These are phyloP conservation scores for Allophyes oxyacanthae DNA, from an alignment of 2,888 invertebrate species.

Conservation along the genomic window DNA sequence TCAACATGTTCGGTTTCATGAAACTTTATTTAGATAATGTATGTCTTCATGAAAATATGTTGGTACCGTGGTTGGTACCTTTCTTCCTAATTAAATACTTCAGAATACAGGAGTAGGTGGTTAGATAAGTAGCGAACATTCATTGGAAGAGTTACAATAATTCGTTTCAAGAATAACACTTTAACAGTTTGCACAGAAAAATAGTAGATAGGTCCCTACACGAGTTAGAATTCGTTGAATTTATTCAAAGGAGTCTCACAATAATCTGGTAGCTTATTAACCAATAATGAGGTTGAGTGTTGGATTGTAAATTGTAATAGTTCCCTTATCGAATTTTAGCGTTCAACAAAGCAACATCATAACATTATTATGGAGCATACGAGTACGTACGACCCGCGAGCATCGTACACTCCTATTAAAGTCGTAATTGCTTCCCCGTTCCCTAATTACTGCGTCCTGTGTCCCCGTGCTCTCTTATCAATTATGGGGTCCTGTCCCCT, in stretches of 20 bases:
- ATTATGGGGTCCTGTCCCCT: slow-evolving; percentile 64
- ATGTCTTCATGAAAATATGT: no score
- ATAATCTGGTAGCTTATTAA: neutral
- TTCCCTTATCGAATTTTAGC: slow-evolving; percentile 30
- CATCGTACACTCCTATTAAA: slow-evolving; percentile 71
- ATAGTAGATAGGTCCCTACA: no score
- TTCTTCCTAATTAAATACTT: no score
- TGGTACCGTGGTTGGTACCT: no score
- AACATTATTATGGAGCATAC: slow-evolving; percentile 58
- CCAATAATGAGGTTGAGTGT: slow-evolving; percentile 19
- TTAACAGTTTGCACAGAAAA: no score
- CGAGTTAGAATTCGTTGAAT: no score
- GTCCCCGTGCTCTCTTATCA: slow-evolving; percentile 70
- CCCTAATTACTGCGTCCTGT: slow-evolving; percentile 76
- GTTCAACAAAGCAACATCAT: slow-evolving; percentile 45
- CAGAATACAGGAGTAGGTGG: no score
- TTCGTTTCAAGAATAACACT: no score
- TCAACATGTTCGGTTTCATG: no score
- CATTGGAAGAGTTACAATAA: no score
- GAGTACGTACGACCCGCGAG: slow-evolving; percentile 52
- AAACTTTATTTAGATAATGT: no score
- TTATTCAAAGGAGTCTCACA: neutral
- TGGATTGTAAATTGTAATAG: slow-evolving; percentile 14
- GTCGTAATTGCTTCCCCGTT: slow-evolving; percentile 73
- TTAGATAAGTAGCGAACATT: no score